Evolutionary conservation across 2,113 vertebrate species (phyloP), one percentile per base, ranked within the genome.

Genomic region (Okapia johnstoni): DNA sequence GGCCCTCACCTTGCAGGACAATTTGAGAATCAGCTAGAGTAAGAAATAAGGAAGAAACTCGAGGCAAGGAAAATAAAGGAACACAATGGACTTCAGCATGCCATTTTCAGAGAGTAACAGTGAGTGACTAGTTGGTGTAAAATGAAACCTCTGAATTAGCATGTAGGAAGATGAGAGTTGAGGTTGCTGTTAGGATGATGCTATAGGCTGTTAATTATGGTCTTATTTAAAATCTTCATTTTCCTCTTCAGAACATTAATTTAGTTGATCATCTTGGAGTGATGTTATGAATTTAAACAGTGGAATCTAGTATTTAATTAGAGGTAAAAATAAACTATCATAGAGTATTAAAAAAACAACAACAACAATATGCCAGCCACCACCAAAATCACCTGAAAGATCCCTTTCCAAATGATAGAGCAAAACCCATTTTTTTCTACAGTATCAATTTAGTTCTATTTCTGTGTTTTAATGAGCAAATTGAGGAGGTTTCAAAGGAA

Each of bases 161-260:
- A n/a, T 23, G 2, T 76, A n/a, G 19, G 66, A 21, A 85, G 40
- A 81, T 83, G 46, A 7, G 28, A 83, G 1, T 23, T 54, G n/a
- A 92, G 48, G 58, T 88, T 26, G 60, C 46, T 14, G 0, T 90
- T 85, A 46, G 2, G 12, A 63, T 79, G 16, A 40, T 96, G 43
- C 60, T 58, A 25, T 26, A 63, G 36, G 11, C 25, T 96, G 43
- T 84, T 92, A 93, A 96, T 90, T 86, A 87, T 85, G 23, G 8
- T 36, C 8, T 94, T 97, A 66, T 81, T 66, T 85, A 14, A 97
- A 95, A 94, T 88, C 5, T 76, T 94, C 36, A 73, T 70, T 98
- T 96, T 97, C 43, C 66, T 96, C 70, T 81, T 96, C 46, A 95
- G 77, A 95, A 84, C 87, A 96, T 90, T 97, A 93, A 93, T 84